These are phyloP conservation scores for Aldrovandia affinis DNA, from an alignment of 2,797 vertebrate species.

Conservation along the genomic window DNA sequence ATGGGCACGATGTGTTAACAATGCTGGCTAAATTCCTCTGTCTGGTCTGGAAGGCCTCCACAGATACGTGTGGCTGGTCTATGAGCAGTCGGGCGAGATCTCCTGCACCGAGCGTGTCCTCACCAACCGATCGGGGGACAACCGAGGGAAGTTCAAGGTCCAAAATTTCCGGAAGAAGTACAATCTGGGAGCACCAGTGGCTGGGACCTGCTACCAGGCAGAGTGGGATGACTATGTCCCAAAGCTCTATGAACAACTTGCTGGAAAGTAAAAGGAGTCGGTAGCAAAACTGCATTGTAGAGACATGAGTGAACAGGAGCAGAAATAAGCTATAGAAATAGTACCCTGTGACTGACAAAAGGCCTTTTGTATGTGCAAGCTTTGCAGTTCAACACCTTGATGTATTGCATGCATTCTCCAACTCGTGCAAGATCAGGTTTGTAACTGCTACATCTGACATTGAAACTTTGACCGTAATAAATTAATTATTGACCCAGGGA, in stretches of 20 bases:
- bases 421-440: not conserved
- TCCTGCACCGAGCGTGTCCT: slow-evolving; percentile 82
- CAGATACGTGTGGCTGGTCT: slow-evolving; percentile 95
- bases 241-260: slow-evolving; percentile 90
- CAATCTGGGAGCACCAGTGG: slow-evolving; percentile 77
- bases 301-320: not conserved
- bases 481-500: not conserved
- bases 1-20: not conserved
- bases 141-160: slow-evolving; percentile 87
- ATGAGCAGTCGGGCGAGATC: slow-evolving; percentile 80
- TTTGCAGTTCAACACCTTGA: not conserved
- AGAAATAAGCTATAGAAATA: not conserved
- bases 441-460: not conserved
- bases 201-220: slow-evolving; percentile 92
- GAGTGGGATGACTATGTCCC: slow-evolving; percentile 97
- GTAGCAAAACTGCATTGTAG: not conserved
- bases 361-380: not conserved
- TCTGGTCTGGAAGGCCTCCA: slow-evolving; percentile 82
- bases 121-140: slow-evolving; percentile 83
- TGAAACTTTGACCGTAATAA: not conserved
- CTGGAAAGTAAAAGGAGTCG: slow-evolving; percentile 77
- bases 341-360: not conserved
- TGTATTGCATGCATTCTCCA: not conserved
- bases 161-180: slow-evolving; percentile 88
- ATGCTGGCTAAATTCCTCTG: not conserved